Evolutionary conservation across 2,888 invertebrate species (phyloP).

Genomic region (Acronicta alni): DNA sequence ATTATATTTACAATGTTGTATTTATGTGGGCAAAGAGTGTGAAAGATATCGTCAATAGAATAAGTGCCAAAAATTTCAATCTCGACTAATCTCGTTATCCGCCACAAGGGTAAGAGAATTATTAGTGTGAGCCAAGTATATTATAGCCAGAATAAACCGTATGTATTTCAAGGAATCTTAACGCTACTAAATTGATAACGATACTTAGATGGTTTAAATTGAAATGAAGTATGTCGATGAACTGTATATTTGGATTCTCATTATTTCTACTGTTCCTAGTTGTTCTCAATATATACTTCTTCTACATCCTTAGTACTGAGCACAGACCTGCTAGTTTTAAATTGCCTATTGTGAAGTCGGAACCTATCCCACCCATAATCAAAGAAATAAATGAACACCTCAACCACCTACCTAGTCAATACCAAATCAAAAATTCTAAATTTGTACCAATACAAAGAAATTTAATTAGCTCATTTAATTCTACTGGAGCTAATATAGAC

Average conservation of each 20-base stretch:
- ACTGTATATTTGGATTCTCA: constrained; percentile 84
- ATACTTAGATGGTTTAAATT: constrained; percentile 14
- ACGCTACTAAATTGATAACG: neutral
- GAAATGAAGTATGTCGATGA: constrained; percentile 77
- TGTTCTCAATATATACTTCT: constrained; percentile 82
- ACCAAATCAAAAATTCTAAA: constrained; percentile 75
- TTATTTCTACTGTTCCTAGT: constrained; percentile 80
- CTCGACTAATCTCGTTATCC: constrained; percentile 4
- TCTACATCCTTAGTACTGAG: constrained; percentile 76
- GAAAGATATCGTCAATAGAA: no score
- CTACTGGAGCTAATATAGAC: constrained; percentile 65
- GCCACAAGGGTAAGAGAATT: constrained; percentile 33
- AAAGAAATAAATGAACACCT: constrained; percentile 80
- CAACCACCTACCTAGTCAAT: constrained; percentile 78
- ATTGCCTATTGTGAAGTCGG: constrained; percentile 70
- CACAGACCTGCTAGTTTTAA: constrained; percentile 66
- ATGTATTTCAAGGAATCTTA: neutral
- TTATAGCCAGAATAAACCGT: neutral
- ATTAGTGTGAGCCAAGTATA: constrained; percentile 32
- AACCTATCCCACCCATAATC: constrained; percentile 68
- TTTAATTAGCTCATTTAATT: constrained; percentile 78
- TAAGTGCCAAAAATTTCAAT: constrained; percentile 32
- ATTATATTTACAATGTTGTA: no score
- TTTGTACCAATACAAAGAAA: constrained; percentile 69
- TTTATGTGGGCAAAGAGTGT: no score